A percentile compares a stretch with the other conserved stretches of the same genome.
These are phyloP conservation scores for Aphelocoma californica DNA, from an alignment of 2,797 vertebrate species.

Conservation along the genomic window DNA sequence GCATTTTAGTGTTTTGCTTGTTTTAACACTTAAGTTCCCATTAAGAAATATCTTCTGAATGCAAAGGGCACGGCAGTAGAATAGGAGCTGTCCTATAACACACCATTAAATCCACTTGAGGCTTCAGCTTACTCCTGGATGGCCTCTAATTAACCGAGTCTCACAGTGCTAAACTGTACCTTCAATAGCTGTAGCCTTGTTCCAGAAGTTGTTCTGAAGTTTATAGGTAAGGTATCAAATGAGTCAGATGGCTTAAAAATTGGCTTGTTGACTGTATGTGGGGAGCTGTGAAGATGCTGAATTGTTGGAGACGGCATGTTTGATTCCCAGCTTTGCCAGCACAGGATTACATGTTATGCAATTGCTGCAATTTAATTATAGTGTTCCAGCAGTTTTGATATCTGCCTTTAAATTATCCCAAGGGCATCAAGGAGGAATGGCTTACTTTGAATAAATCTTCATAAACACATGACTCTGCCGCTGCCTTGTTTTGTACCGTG, in stretches of 20 bases:
- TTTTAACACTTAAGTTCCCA: constrained; percentile 66
- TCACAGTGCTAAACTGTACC: constrained; percentile 6
- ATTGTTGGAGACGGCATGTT: background rate
- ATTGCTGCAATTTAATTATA: constrained; percentile 21
- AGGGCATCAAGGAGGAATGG: constrained; percentile 13
- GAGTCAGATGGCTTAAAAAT: background rate
- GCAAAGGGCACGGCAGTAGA: background rate
- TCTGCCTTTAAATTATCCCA: constrained; percentile 52
- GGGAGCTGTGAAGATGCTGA: background rate
- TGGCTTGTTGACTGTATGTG: background rate
- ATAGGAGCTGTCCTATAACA: background rate
- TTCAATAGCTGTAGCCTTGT: constrained; percentile 5
- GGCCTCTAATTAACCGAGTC: constrained; percentile 19
- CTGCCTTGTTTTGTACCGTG: background rate
- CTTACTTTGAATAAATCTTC: constrained; percentile 67
- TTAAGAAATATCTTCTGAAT: background rate
- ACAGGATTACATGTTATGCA: background rate
- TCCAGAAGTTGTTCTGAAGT: constrained; percentile 14
- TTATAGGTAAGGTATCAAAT: background rate
- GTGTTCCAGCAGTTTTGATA: constrained; percentile 13
- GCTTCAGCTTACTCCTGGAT: constrained; percentile 19
- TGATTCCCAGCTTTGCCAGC: background rate
- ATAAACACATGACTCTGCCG: background rate
- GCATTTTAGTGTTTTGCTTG: constrained; percentile 6
- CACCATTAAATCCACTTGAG: background rate